Conservation (phyloP, 2,113 vertebrate species). For the Panthera leo region DNA sequence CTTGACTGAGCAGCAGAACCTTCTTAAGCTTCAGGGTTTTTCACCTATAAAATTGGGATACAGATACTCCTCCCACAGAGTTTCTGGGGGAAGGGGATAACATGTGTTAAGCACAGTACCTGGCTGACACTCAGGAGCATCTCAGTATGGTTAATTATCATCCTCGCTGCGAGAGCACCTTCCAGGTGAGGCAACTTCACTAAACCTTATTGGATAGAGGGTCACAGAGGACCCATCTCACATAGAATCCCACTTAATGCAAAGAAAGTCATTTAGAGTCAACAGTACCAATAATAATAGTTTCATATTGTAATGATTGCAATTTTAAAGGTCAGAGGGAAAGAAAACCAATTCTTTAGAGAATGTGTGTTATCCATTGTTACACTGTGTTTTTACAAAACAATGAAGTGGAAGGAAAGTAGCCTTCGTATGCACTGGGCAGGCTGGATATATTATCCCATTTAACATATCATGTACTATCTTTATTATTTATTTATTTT, state of each 20-base stretch:
- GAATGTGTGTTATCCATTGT: neutral
- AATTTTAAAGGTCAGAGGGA: neutral
- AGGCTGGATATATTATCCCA: neutral
- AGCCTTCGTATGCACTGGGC: neutral
- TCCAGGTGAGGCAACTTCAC: neutral
- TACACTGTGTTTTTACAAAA: neutral
- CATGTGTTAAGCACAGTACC: neutral
- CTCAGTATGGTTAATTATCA: neutral
- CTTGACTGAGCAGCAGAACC: neutral
- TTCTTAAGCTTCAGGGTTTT: neutral
- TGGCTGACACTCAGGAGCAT: neutral
- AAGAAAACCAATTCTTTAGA: neutral
- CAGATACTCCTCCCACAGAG: neutral
- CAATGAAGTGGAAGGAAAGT: neutral
- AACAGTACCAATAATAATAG: no score
- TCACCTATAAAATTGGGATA: neutral
- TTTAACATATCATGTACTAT: neutral
- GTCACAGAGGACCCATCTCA: neutral
- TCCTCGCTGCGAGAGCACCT: neutral
- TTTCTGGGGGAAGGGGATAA: neutral
- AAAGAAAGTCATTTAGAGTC: neutral
- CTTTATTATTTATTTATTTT: no score
- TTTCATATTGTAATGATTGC: neutral
- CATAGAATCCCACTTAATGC: neutral
- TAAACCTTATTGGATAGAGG: fast-evolving